Base-by-base conservation (phyloP, 2,888 invertebrate species). In the Myathropa florea region DNA sequence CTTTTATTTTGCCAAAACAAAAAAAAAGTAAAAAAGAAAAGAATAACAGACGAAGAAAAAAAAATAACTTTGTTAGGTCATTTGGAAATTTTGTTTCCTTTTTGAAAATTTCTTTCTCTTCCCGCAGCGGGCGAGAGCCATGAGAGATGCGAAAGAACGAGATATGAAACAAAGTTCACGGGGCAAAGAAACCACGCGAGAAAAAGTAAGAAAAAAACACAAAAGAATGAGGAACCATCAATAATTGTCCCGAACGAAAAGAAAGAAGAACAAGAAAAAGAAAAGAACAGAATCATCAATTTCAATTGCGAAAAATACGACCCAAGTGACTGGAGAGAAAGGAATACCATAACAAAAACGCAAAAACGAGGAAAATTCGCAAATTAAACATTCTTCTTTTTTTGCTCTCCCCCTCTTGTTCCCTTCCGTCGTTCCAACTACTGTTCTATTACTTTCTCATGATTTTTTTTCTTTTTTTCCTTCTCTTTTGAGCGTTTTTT, bases 31-130 rank as follows among this genome's bases (percentile, higher is more conserved):
- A 7, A 46, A 18, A 7, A 18, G 4, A 46, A 46, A 18, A 46
- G 18, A 46, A 46, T 7, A 46, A 46, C 46, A 46, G 18, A 18
- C 46, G 18, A 46, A 1, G 14, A 55, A 67, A 82, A 82, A 57
- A 55, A 68, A 26, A 36, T 30, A 84, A 71, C 61, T 72, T 78
- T 68, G 78, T 71, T 83, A 65, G 86, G 86, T 86, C 83, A 86
- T 75, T 83, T 70, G 14, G n/a, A 64, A 60, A 14, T 39, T 46
- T 33, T 14, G 26, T 63, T 70, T 30, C 26, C 33, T 61, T 63
- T 55, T 60, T 14, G 28, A 57, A 23, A 24, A 28, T 63, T 18
- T 28, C 18, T 10, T 63, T 63, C 33, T 10, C 23, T 18, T 18
- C 28, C 10, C 12, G 18, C 14, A 36, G 14, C 55, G 23, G n/a